phyloP scores from a whole-genome alignment of 2,113 vertebrate genomes.

The Sciurus niger region DNA sequence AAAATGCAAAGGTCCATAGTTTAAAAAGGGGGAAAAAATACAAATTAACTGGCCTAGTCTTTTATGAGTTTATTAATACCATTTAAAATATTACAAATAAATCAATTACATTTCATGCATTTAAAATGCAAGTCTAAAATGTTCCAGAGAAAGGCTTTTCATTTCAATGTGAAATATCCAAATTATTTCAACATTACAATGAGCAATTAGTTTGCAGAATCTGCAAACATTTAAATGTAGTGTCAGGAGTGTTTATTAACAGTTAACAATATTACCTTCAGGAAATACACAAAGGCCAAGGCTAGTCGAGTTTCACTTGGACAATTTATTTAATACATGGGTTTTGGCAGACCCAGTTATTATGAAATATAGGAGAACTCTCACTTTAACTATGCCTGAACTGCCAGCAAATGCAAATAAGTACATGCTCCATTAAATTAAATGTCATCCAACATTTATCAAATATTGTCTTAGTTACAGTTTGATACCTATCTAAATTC shows the following conservation, averaged over 20 bases:
- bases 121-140: conserved; percentile 95
- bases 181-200: conserved; percentile 94
- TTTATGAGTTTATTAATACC: conserved; percentile 93
- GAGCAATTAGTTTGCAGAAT: conserved; percentile 91
- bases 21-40: conserved; percentile 84
- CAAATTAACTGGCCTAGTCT: conserved; percentile 88
- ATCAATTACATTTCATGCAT: conserved; percentile 95
- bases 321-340: conserved; percentile 94
- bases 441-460: conserved; percentile 97
- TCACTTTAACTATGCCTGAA: conserved; percentile 93
- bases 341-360: conserved; percentile 92
- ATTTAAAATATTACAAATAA: conserved; percentile 95
- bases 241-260: conserved; percentile 89
- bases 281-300: conserved; percentile 93
- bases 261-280: conserved; percentile 91
- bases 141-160: conserved; percentile 93
- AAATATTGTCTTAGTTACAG: conserved; percentile 94
- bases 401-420: conserved; percentile 97
- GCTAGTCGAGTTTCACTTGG: conserved; percentile 91
- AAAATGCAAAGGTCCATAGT: conserved; percentile 77
- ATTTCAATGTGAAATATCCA: conserved; percentile 95
- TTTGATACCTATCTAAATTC: conserved; percentile 92
- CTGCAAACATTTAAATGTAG: conserved; percentile 90
- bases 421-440: conserved; percentile 99
- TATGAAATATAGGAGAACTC: conserved; percentile 94